Evolutionary conservation across 2,888 invertebrate genomes (phyloP).

Genomic region (Microctonus hyperodae): DNA sequence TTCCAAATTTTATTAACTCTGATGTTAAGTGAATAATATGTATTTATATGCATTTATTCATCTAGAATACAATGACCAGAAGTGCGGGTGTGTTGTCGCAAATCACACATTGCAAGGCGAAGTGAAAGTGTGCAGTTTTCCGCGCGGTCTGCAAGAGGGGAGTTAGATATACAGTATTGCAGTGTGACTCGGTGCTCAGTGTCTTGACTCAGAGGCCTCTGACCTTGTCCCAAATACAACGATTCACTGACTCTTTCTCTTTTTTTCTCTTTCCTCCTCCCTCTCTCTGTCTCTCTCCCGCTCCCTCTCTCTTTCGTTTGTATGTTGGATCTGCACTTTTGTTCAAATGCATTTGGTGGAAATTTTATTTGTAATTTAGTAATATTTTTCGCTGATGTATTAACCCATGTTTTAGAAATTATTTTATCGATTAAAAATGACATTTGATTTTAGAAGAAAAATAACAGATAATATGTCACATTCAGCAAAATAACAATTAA

Average conservation of each 20-base stretch:
- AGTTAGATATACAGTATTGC: conserved; percentile 41
- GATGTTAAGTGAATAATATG: no score
- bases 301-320: conserved; percentile 38
- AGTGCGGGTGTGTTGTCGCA: conserved; percentile 7
- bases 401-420: conserved; percentile 16
- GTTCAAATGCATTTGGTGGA: conserved; percentile 1
- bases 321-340: conserved; percentile 7
- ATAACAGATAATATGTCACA: no score
- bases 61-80: conserved; percentile 9
- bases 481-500: no score
- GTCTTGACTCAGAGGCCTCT: conserved; percentile 56
- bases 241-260: conserved; percentile 44
- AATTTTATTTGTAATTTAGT: background rate
- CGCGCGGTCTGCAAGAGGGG: conserved; percentile 27
- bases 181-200: conserved; percentile 39
- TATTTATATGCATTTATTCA: background rate
- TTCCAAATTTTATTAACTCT: no score
- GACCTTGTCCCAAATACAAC: conserved; percentile 64
- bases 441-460: no score
- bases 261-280: conserved; percentile 23
- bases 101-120: conserved; percentile 13
- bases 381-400: background rate
- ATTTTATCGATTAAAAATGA: background rate
- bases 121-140: conserved; percentile 32
- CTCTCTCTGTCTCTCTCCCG: conserved; percentile 27